Evolutionary conservation across 2,113 vertebrate species (phyloP), one percentile per base, ranked within the genome.

Genomic region (Abramis brama): DNA sequence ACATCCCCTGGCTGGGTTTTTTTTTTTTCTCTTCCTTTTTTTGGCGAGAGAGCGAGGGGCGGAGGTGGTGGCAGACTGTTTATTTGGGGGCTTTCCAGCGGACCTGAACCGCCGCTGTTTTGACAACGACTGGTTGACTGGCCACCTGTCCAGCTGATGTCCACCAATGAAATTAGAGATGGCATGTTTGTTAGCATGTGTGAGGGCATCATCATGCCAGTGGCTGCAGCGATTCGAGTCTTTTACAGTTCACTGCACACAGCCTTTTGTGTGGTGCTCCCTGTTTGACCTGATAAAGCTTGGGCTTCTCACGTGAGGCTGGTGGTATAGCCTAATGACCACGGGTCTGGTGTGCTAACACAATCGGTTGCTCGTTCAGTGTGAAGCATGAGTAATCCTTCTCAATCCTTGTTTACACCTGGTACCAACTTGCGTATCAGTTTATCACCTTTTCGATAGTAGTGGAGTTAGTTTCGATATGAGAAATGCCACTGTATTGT

Each of bases 91-190:
- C 84, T 94, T 94, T 94, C 91, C 92, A 93, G 90, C 89, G 90
- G 93, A 86, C 66, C 83, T 87, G 86, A 87, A 76, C 86, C 79
- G 73, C 86, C 39, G 64, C 87, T 52, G 80, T 87, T 86, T 88
- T 76, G 91, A 92, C 90, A 88, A 90, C 50, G 66, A 90, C 93
- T 93, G 94, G 91, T 91, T 93, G 92, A 92, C 93, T 90, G 93
- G 93, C 94, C 94, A 95, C 94, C 94, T 95, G 94, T 94, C 94
- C 93, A 91, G 91, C 93, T 92, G 93, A 93, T 94, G 91, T 94
- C 90, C 85, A 85, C 85, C 91, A 87, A 85, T 83, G 75, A 78
- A 88, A 87, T 92, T 92, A 91, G 89, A 91, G 87, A 94, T 91
- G 91, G 92, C 86, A 82, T 85, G 77, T 87, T 88, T 89, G 87